These are phyloP conservation scores for Gorsachius magnificus DNA, from an alignment of 2,797 vertebrate genomes.

Conservation along the genomic window DNA sequence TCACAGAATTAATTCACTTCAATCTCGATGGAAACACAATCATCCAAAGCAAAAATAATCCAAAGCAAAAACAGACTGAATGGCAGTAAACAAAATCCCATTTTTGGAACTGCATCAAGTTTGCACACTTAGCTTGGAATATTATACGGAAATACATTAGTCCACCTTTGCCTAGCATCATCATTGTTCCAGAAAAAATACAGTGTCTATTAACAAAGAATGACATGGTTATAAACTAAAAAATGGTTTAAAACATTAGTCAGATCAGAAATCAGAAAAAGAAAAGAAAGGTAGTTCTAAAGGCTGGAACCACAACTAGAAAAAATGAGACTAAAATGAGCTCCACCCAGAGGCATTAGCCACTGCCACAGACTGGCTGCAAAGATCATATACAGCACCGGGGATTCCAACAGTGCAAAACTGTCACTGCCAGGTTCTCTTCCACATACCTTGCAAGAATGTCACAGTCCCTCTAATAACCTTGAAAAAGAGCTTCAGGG, in stretches of 20 bases:
- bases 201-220: not conserved
- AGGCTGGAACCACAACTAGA: not conserved
- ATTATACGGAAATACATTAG: not conserved
- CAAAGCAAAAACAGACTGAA: not conserved
- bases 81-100: not conserved
- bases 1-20: slow-evolving; percentile 32
- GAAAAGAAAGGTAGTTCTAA: not conserved
- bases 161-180: not conserved
- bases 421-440: not conserved
- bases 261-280: not conserved
- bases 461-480: not conserved
- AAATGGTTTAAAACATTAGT: not conserved
- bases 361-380: not conserved
- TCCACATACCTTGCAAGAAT: not conserved
- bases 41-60: not conserved
- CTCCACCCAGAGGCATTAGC: not conserved
- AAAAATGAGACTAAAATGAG: not conserved
- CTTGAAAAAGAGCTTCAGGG: not conserved
- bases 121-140: not conserved
- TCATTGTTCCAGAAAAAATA: not conserved
- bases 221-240: not conserved
- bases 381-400: rapidly evolving
- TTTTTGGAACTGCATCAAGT: not conserved
- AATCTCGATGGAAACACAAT: not conserved
- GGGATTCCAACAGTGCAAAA: not conserved